Conservation (phyloP, 2,888 invertebrate species). For the Eumacrocentrus americanus region DNA sequence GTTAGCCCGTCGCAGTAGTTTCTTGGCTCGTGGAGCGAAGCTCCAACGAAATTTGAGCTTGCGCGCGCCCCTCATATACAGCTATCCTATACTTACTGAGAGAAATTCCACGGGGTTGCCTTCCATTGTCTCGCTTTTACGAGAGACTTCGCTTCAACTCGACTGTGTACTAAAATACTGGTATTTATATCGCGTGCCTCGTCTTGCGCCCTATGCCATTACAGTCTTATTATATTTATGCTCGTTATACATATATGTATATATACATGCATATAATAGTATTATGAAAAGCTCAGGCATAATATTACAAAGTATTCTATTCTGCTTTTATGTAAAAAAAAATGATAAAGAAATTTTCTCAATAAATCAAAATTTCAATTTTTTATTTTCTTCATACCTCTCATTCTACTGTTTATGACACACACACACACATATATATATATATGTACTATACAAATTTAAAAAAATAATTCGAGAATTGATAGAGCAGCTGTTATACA, state of each 20-base stretch:
- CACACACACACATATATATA: too few species aligned
- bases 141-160: conserved; percentile 21
- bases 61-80: conserved; percentile 4
- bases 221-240: conserved; percentile 18
- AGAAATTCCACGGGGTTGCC: conserved; percentile 24
- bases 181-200: conserved; percentile 19
- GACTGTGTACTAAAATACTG: conserved; percentile 11
- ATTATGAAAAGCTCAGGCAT: not conserved
- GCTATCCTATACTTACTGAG: conserved; percentile 1
- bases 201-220: conserved; percentile 14
- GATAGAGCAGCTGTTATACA: too few species aligned
- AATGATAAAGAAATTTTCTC: too few species aligned
- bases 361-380: too few species aligned
- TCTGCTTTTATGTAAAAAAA: not conserved
- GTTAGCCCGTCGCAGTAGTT: conserved; percentile 1
- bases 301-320: not conserved
- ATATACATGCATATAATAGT: not conserved
- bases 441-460: too few species aligned
- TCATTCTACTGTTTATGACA: too few species aligned
- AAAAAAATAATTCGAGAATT: not conserved
- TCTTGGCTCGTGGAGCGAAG: conserved; percentile 3
- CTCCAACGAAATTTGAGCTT: conserved; percentile 18
- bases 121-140: conserved; percentile 33
- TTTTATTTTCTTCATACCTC: too few species aligned
- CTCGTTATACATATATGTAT: conserved; percentile 5